Conservation (phyloP, 2,113 vertebrate species). For the Origma solitaria region DNA sequence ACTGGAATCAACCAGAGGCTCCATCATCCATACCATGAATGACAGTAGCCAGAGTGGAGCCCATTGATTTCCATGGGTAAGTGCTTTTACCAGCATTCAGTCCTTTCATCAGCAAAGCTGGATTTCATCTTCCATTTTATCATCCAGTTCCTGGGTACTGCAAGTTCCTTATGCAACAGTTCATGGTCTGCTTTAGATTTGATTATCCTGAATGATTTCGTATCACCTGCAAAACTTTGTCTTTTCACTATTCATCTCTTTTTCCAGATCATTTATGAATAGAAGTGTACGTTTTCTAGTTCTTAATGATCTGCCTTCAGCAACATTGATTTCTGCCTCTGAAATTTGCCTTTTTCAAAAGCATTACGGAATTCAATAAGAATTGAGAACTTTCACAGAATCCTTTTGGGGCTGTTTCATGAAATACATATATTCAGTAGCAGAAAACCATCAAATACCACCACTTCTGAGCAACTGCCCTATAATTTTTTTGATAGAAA, state of each 20-base stretch:
- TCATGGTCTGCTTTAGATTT: constrained; percentile 13
- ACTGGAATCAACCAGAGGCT: background rate
- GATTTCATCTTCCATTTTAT: background rate
- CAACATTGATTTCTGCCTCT: constrained; percentile 38
- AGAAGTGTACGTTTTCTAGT: constrained; percentile 28
- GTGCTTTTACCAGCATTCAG: background rate
- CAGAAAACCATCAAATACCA: background rate
- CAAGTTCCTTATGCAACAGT: background rate
- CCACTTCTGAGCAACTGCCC: background rate
- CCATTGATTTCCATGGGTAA: background rate
- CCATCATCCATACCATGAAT: background rate
- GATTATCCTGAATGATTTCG: constrained; percentile 28
- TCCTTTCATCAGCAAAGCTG: background rate
- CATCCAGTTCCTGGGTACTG: background rate
- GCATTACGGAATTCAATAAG: background rate
- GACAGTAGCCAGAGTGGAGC: background rate
- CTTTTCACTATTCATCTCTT: constrained; percentile 55
- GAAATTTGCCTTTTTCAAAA: constrained; percentile 38
- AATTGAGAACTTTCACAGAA: background rate
- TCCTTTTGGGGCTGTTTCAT: background rate
- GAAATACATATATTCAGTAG: background rate
- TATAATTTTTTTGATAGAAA: background rate
- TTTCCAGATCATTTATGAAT: constrained; percentile 48
- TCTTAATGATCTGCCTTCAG: constrained; percentile 23
- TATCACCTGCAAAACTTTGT: constrained; percentile 24